phyloP scores from a whole-genome alignment of 2,113 vertebrate genomes.

The Damaliscus lunatus region DNA sequence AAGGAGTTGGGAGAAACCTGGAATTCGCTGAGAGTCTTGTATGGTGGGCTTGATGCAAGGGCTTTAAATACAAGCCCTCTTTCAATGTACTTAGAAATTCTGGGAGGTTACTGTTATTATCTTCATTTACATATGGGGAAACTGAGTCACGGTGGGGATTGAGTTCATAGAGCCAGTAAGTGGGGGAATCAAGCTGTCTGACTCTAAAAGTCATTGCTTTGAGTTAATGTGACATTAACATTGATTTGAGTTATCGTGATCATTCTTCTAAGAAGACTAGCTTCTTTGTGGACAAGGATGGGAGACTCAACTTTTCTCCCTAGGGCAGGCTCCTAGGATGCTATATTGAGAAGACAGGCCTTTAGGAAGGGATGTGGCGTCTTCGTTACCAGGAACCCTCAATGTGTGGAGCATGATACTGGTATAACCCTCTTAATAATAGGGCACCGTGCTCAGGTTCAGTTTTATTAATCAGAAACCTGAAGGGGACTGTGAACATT shows the following conservation, averaged over 20 bases:
- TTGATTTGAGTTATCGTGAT: not conserved
- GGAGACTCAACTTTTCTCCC: not conserved
- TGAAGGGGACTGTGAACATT: not conserved
- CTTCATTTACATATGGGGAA: not conserved
- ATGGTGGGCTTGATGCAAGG: not conserved
- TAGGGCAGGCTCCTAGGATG: not conserved
- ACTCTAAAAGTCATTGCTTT: not conserved
- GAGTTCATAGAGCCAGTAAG: not conserved
- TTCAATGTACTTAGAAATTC: not conserved
- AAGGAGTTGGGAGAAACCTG: not conserved
- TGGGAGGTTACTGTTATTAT: not conserved
- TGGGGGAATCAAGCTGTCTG: not conserved
- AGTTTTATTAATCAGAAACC: not conserved
- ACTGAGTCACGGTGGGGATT: not conserved
- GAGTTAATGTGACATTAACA: not conserved
- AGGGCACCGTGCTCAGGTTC: not conserved
- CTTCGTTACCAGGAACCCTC: not conserved
- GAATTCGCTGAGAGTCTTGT: not conserved
- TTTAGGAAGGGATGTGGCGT: not conserved
- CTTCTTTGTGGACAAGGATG: not conserved
- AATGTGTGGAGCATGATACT: not conserved
- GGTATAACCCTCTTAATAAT: not conserved
- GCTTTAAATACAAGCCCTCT: not conserved
- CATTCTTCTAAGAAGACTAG: not conserved
- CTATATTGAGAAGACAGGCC: not conserved